These are phyloP conservation scores for Geopemphigus sp. DNA, from an alignment of 1,140 invertebrate genomes.

Conservation along the genomic window DNA sequence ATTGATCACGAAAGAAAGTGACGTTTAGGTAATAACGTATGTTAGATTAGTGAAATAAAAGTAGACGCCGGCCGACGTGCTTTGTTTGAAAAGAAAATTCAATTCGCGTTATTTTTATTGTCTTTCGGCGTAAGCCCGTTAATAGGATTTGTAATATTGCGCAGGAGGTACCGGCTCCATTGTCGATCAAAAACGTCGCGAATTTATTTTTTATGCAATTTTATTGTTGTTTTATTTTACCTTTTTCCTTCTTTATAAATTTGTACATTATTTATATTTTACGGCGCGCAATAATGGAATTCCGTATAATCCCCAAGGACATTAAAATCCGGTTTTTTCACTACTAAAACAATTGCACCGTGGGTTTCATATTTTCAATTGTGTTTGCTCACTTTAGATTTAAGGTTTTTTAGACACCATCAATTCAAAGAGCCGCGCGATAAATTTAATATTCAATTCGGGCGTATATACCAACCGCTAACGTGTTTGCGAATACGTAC, in stretches of 20 bases:
- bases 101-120: too few species aligned
- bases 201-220: too few species aligned
- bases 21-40: too few species aligned
- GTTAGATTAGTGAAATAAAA: too few species aligned
- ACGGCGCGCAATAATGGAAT: neutral
- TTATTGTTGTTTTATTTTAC: too few species aligned
- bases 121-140: too few species aligned
- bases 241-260: neutral
- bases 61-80: too few species aligned
- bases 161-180: too few species aligned
- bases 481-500: neutral
- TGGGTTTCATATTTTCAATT: neutral
- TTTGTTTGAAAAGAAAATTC: too few species aligned
- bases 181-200: too few species aligned
- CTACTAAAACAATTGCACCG: neutral
- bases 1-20: neutral
- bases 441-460: neutral
- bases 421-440: neutral
- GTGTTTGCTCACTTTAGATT: neutral
- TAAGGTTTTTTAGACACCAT: neutral
- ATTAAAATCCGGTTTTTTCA: neutral
- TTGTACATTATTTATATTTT: conserved; percentile 13
- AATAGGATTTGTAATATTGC: too few species aligned
- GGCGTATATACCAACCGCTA: neutral
- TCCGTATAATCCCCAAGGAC: neutral